Conservation (phyloP, 2,888 invertebrate species). For the Dione juno region DNA sequence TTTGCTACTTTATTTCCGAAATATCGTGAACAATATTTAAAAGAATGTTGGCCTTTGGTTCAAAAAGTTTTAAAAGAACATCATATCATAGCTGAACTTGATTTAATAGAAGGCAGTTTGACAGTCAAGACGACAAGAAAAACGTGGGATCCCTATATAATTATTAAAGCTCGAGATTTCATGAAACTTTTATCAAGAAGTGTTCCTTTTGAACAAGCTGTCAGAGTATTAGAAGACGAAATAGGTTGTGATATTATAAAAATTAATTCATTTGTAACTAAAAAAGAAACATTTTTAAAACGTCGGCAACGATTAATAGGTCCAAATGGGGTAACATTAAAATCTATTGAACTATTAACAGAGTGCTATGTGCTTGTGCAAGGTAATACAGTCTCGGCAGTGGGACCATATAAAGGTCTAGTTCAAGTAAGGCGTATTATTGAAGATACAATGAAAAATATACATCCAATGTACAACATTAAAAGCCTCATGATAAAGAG, state of each 20-base stretch:
- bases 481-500: conserved; percentile 98
- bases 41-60: conserved; percentile 97
- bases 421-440: conserved; percentile 94
- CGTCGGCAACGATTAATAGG: conserved; percentile 97
- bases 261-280: conserved; percentile 94
- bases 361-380: conserved; percentile 98
- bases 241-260: conserved; percentile 97
- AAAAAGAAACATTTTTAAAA: conserved; percentile 97
- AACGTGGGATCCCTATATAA: conserved; percentile 99
- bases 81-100: conserved; percentile 92
- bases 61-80: conserved; percentile 92
- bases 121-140: conserved; percentile 96
- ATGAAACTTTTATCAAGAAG: conserved; percentile 97
- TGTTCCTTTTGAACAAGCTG: conserved; percentile 98
- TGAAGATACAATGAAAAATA: conserved; percentile 98
- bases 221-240: conserved; percentile 93
- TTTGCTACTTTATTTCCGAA: conserved; percentile 99
- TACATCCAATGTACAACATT: conserved; percentile 99
- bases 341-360: conserved; percentile 97
- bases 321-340: conserved; percentile 98
- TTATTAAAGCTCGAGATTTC: conserved; percentile 97
- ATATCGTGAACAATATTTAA: conserved; percentile 97
- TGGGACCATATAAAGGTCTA: conserved; percentile 97
- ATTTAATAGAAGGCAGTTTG: conserved; percentile 97
- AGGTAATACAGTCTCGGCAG: conserved; percentile 97